phyloP scores from a whole-genome alignment of 2,888 invertebrate genomes.

The Drosophila infuscata region DNA sequence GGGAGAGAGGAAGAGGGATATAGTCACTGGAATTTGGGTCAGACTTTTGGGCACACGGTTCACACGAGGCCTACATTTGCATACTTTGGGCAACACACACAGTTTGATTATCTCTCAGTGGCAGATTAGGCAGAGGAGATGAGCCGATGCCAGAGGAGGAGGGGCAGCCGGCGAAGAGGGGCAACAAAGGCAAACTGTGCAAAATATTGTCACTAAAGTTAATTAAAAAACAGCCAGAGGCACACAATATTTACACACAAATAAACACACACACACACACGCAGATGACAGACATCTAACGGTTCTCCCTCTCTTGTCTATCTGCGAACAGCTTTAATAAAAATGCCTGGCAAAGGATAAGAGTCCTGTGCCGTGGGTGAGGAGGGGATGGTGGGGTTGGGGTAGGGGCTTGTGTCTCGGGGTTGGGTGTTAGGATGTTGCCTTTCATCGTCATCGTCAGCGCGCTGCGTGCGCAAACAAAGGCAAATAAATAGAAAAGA shows the following conservation, averaged over 20 bases:
- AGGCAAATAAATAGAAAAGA: constrained; percentile 74
- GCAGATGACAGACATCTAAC: constrained; percentile 21
- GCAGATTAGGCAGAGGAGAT: constrained; percentile 18
- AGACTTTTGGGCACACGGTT: constrained; percentile 43
- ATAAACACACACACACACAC: constrained; percentile 9
- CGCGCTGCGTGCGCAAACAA: constrained; percentile 77
- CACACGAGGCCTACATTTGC: constrained; percentile 68
- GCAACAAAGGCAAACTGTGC: constrained; percentile 57
- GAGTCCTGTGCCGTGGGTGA: neutral
- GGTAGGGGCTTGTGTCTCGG: neutral
- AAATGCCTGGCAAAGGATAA: constrained; percentile 54
- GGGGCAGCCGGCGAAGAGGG: neutral
- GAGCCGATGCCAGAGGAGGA: neutral
- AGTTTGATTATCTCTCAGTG: constrained; percentile 72
- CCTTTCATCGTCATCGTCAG: constrained; percentile 52
- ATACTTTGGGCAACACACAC: constrained; percentile 56
- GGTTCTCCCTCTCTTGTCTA: constrained; percentile 7
- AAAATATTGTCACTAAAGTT: constrained; percentile 81
- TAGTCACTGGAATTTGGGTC: constrained; percentile 59
- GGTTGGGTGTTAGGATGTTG: constrained; percentile 3
- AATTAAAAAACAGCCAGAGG: constrained; percentile 79
- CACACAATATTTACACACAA: constrained; percentile 53
- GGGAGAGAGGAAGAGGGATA: constrained; percentile 16
- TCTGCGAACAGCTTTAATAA: constrained; percentile 67
- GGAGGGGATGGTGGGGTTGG: neutral